phyloP scores from a whole-genome alignment of 2,113 vertebrate genomes.

The Aix galericulata region DNA sequence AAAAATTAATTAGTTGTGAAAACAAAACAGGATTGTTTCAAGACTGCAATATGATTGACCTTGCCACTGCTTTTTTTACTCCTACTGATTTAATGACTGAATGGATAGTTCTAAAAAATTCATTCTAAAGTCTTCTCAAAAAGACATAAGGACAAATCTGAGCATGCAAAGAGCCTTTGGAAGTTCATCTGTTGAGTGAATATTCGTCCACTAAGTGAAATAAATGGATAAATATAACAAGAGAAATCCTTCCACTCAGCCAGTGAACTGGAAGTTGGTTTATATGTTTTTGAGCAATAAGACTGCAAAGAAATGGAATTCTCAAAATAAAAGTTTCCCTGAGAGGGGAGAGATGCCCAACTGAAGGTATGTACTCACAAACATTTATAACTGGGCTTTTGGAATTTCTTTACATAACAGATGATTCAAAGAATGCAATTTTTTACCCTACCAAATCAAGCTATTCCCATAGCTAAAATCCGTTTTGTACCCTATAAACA shows the following conservation, averaged over 20 bases:
- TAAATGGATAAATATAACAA: background rate
- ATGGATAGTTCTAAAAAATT: background rate
- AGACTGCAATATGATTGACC: background rate
- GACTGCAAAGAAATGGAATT: background rate
- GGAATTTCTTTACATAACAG: background rate
- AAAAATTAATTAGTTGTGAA: background rate
- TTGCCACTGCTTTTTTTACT: background rate
- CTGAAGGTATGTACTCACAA: background rate
- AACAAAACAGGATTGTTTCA: background rate
- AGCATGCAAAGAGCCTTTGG: background rate
- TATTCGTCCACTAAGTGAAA: background rate
- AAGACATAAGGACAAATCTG: background rate
- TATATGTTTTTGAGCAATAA: background rate
- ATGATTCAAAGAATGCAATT: background rate
- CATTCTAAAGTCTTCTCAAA: background rate
- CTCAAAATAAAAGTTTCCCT: background rate
- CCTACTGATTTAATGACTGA: background rate
- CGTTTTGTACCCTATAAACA: background rate
- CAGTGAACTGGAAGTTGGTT: background rate
- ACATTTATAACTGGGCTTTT: background rate
- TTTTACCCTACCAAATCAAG: background rate
- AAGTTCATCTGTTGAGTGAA: background rate
- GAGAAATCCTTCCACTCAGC: slow-evolving; percentile 1
- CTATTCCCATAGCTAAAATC: background rate
- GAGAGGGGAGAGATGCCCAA: background rate